These are phyloP conservation scores for Chlamydotis undulata DNA, from an alignment of 2,113 vertebrate genomes.

Conservation along the genomic window DNA sequence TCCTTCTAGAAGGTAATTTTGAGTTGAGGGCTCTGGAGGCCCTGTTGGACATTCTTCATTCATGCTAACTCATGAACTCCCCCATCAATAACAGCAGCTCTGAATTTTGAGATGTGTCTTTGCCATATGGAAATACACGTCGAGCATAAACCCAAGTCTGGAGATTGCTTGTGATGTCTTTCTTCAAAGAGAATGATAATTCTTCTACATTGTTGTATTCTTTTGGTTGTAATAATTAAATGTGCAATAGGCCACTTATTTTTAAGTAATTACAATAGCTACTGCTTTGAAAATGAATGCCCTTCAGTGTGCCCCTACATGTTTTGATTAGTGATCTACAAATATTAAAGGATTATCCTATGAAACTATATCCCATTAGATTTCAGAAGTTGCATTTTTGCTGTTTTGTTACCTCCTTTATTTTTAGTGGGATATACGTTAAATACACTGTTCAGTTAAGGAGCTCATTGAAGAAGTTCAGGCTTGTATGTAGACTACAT, in stretches of 20 bases:
- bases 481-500: background rate
- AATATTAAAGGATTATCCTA: background rate
- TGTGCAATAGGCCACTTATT: background rate
- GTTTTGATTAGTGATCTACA: background rate
- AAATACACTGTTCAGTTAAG: background rate
- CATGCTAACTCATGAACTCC: background rate
- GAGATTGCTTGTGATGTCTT: background rate
- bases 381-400: background rate
- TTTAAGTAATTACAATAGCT: background rate
- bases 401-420: background rate
- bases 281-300: background rate
- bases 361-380: background rate
- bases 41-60: background rate
- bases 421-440: background rate
- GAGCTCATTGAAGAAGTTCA: background rate
- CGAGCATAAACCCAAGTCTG: background rate
- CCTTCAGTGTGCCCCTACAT: background rate
- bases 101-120: background rate
- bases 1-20: background rate
- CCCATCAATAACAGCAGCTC: background rate
- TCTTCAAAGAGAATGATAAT: background rate
- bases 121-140: background rate
- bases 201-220: background rate
- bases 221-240: background rate
- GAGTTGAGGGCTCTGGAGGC: background rate